phyloP scores from a whole-genome alignment of 2,797 vertebrate genomes.

The Gymnothorax javanicus region DNA sequence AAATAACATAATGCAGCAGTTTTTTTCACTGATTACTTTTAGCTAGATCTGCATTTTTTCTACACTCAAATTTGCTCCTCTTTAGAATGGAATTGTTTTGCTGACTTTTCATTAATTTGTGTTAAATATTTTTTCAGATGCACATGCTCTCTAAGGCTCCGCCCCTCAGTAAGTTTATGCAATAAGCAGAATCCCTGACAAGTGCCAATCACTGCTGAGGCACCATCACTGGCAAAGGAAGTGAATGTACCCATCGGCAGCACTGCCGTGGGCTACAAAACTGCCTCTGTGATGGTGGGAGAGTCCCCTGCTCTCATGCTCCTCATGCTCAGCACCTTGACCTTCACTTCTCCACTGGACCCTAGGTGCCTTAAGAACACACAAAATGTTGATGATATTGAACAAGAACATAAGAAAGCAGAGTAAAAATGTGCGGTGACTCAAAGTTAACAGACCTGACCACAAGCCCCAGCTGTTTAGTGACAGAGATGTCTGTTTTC shows the following conservation, averaged over 20 bases:
- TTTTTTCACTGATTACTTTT: conserved; percentile 1
- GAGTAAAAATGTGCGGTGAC: neutral
- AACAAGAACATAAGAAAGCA: too few relatives aligned
- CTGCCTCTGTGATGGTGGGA: conserved; percentile 4
- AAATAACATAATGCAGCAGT: conserved; percentile 70
- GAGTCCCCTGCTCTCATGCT: neutral
- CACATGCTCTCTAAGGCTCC: neutral
- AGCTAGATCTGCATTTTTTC: conserved; percentile 9
- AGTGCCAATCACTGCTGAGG: neutral
- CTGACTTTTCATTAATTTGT: conserved; percentile 39
- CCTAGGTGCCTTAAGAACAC: too few relatives aligned
- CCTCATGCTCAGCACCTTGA: too few relatives aligned
- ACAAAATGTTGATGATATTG: too few relatives aligned
- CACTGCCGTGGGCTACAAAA: neutral
- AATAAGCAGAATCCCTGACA: too few relatives aligned
- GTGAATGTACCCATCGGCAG: neutral
- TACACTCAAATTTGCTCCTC: neutral
- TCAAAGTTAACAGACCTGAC: neutral
- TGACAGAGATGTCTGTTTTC: neutral
- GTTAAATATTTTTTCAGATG: conserved; percentile 34
- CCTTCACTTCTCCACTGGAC: too few relatives aligned
- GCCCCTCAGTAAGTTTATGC: too few relatives aligned
- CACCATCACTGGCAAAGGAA: neutral
- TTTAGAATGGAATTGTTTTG: conserved; percentile 30
- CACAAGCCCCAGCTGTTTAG: neutral